Percentiles rank a stretch among this genome's conserved stretches.
Evolutionary conservation across 2,113 vertebrate genomes (phyloP).

Genomic region (Toxotes jaculatrix): DNA sequence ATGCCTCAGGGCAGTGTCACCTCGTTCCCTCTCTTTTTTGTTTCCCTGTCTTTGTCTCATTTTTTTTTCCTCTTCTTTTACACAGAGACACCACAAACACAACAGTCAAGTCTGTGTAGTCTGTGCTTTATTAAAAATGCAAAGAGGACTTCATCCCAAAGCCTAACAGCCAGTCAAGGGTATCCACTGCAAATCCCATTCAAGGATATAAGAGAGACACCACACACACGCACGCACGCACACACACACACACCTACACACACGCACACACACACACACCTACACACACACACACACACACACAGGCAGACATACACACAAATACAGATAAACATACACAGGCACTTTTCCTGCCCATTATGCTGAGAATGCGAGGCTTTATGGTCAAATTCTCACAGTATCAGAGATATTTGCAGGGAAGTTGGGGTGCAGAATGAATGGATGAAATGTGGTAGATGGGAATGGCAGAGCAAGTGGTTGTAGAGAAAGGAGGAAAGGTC

Average conservation of each 20-base stretch:
- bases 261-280: conserved; percentile 17
- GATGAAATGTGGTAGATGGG: conserved; percentile 1
- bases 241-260: conserved; percentile 11
- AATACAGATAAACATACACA: not conserved
- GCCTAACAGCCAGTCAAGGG: conserved; percentile 41
- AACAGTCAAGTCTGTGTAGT: conserved; percentile 6
- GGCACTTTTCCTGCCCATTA: not conserved
- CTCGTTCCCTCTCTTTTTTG: conserved; percentile 5
- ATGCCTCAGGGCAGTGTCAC: conserved; percentile 42
- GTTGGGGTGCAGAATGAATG: conserved; percentile 14
- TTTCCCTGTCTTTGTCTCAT: conserved; percentile 11
- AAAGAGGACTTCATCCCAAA: conserved; percentile 51
- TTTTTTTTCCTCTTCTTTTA: conserved; percentile 10
- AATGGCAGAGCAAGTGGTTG: conserved; percentile 3
- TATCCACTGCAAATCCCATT: conserved; percentile 54
- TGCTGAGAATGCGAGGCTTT: not conserved
- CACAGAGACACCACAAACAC: not conserved
- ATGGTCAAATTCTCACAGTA: conserved; percentile 17
- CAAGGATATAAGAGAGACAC: conserved; percentile 9
- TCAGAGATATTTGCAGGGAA: conserved; percentile 3
- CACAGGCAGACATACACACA: conserved; percentile 12
- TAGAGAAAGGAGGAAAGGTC: conserved; percentile 50
- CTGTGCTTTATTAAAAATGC: conserved; percentile 63
- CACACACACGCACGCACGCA: conserved; percentile 12
- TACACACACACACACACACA: conserved; percentile 12